Conservation (phyloP, 2,888 invertebrate genomes). For the Drosophila paracracens region DNA sequence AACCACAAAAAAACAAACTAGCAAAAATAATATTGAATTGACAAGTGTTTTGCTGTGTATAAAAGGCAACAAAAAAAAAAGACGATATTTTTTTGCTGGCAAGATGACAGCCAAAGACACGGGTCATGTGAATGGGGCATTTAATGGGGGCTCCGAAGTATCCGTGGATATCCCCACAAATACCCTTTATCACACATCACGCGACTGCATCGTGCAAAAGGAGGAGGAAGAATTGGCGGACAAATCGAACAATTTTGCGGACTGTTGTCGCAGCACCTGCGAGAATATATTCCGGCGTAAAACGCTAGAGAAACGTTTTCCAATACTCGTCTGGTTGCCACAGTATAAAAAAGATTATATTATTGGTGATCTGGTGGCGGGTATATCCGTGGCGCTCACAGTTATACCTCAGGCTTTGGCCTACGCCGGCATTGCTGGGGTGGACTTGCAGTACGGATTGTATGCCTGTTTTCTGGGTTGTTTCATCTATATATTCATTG, state of each 20-base stretch:
- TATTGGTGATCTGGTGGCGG: slow-evolving; percentile 95
- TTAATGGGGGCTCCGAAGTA: slow-evolving; percentile 73
- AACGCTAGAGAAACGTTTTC: slow-evolving; percentile 90
- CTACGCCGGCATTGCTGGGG: slow-evolving; percentile 92
- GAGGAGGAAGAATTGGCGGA: slow-evolving; percentile 79
- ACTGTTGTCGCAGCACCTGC: slow-evolving; percentile 72
- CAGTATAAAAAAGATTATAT: slow-evolving; percentile 90
- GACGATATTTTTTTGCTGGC: slow-evolving; percentile 1
- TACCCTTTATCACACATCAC: slow-evolving; percentile 81
- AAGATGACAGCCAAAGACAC: slow-evolving; percentile 62
- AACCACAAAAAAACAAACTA: background rate
- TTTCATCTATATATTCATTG: slow-evolving; percentile 94
- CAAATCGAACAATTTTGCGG: slow-evolving; percentile 57
- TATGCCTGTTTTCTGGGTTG: slow-evolving; percentile 97
- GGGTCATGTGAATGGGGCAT: slow-evolving; percentile 70
- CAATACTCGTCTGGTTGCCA: slow-evolving; percentile 92
- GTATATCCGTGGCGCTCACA: slow-evolving; percentile 92
- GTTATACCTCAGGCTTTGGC: slow-evolving; percentile 92
- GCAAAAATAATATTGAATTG: background rate
- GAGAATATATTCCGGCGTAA: slow-evolving; percentile 88
- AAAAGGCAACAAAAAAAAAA: background rate
- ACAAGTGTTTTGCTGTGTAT: slow-evolving; percentile 10
- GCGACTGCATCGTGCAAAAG: slow-evolving; percentile 86
- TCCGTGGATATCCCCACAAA: slow-evolving; percentile 84
- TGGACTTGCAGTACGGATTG: slow-evolving; percentile 94